Evolutionary conservation across 2,888 invertebrate genomes (phyloP).

Genomic region (Aphodius granarius): DNA sequence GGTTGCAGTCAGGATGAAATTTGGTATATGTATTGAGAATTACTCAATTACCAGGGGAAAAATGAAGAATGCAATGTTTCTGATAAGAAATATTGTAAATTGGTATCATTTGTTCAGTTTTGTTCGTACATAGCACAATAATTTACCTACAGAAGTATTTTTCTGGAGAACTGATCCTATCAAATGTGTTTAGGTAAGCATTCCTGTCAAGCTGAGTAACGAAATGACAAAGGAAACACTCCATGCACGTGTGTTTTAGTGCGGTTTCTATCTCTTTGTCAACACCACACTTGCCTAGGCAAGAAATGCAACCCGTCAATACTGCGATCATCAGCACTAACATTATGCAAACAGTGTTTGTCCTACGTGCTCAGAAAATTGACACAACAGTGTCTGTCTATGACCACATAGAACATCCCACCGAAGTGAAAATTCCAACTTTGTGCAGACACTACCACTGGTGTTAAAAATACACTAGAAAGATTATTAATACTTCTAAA

Average conservation of each 20-base stretch:
- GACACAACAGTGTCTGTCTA: not conserved
- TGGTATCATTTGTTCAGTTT: no score
- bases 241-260: not conserved
- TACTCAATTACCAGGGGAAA: no score
- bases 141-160: not conserved
- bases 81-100: no score
- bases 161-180: not conserved
- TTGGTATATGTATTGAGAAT: no score
- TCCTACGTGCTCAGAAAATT: not conserved
- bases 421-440: not conserved
- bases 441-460: not conserved
- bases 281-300: not conserved
- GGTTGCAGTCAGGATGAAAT: no score
- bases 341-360: not conserved
- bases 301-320: not conserved
- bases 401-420: not conserved
- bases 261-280: not conserved
- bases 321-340: not conserved
- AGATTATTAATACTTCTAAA: no score
- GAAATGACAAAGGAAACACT: not conserved
- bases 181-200: not conserved
- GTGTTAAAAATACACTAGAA: no score
- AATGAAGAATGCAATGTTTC: no score
- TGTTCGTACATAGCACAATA: not conserved
- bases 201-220: not conserved